Evolutionary conservation across 2,888 invertebrate species (phyloP).

Genomic region (Brenthis ino): DNA sequence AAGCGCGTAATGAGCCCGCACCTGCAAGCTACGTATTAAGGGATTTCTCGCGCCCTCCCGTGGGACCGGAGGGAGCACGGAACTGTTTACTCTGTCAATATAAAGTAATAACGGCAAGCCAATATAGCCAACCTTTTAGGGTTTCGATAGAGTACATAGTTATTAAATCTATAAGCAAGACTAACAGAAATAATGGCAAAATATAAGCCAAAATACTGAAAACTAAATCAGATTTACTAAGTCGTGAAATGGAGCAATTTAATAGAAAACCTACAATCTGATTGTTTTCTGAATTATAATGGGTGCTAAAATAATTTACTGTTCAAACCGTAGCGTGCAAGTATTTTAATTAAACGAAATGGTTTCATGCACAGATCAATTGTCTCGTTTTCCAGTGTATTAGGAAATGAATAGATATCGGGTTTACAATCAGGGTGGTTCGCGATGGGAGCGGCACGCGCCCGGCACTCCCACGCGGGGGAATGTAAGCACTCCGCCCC

Average conservation of each 20-base stretch:
- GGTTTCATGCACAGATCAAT: conserved; percentile 39
- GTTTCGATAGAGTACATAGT: conserved; percentile 31
- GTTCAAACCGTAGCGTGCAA: conserved; percentile 44
- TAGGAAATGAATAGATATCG: conserved; percentile 51
- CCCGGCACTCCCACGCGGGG: conserved; percentile 77
- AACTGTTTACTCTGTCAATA: conserved; percentile 74
- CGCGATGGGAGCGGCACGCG: conserved; percentile 82
- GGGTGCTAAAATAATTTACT: conserved; percentile 12
- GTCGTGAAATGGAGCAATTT: neutral
- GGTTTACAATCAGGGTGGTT: conserved; percentile 61
- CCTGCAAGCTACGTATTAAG: conserved; percentile 78
- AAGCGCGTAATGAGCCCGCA: conserved; percentile 79
- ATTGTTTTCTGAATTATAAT: conserved; percentile 14
- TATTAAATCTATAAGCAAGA: conserved; percentile 29
- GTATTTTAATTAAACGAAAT: conserved; percentile 56
- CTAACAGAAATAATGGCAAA: neutral
- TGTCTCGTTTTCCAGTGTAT: conserved; percentile 40
- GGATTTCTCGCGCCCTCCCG: conserved; percentile 82
- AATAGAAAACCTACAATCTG: conserved; percentile 7
- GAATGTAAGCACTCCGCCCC: conserved; percentile 48
- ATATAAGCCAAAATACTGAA: neutral
- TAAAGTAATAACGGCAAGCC: conserved; percentile 62
- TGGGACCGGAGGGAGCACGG: conserved; percentile 68
- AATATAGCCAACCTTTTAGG: conserved; percentile 45
- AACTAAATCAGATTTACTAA: conserved; percentile 12